phyloP scores from a whole-genome alignment of 2,888 invertebrate genomes.

The Troilus luridus region DNA sequence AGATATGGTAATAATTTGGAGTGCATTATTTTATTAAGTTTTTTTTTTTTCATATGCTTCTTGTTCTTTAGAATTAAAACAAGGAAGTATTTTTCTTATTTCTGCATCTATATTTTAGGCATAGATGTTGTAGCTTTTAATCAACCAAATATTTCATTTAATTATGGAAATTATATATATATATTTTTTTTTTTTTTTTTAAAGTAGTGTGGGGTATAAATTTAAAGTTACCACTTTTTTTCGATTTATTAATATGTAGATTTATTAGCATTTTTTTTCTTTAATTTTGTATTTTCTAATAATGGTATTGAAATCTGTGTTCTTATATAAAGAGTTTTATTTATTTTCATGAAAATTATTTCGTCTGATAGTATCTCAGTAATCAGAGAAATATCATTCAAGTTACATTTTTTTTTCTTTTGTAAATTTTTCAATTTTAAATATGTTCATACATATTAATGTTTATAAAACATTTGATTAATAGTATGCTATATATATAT shows the following conservation, averaged over 20 bases:
- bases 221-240: slow-evolving; percentile 55
- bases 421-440: neutral
- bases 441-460: neutral
- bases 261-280: neutral
- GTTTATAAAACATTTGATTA: neutral
- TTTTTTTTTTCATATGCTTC: neutral
- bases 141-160: slow-evolving; percentile 49
- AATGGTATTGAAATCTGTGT: neutral
- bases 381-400: slow-evolving; percentile 57
- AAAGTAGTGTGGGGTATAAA: slow-evolving; percentile 40
- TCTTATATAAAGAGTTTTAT: neutral
- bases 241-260: neutral
- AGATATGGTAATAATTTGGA: slow-evolving; percentile 9
- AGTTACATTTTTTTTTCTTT: slow-evolving; percentile 7
- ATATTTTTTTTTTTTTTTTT: neutral
- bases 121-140: slow-evolving; percentile 52
- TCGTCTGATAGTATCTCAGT: slow-evolving; percentile 21
- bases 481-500: neutral
- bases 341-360: slow-evolving; percentile 6
- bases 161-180: neutral
- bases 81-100: neutral
- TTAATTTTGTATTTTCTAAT: neutral
- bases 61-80: neutral
- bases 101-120: slow-evolving; percentile 16
- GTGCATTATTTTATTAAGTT: slow-evolving; percentile 21